Base-by-base conservation (phyloP, 2,797 vertebrate species). In the Arctocebus calabarensis region DNA sequence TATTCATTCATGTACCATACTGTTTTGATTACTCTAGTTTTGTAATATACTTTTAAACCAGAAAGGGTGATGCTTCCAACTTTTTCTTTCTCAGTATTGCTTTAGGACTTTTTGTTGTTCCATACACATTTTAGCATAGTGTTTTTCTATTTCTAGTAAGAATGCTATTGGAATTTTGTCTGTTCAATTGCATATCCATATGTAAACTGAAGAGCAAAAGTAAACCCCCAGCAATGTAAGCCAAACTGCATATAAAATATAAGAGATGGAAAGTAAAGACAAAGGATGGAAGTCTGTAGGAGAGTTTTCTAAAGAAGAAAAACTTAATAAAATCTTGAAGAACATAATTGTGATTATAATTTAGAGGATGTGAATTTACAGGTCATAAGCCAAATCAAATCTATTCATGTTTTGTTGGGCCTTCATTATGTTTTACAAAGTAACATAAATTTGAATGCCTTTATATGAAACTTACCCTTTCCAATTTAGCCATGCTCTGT, bases 291-390 rank as follows among this genome's bases (percentile, higher is more conserved):
- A 74, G 81, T 73, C 9, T 78, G 84, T 37, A 93, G 43, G n/a
- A 81, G 48, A 61, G 34, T 92, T 68, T 96, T 92, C 78, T 71
- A n/a, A 79, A 89, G n/a, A 68, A 84, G n/a, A n/a, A 3, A 52
- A 61, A 71, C 45, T 43, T 91, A 77, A 84, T 8, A 43, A 11
- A 22, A 75, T n/a, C 61, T 95, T 81, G 9, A 73, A 59, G 40
- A 82, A 84, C 8, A 85, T n/a, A 37, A 73, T 22, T 6, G 22
- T 75, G 12, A 81, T 40, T 61, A 43, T 34, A 48, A 4, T 52
- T 92, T 34, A 79, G 23, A 79, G 66, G 2, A 32, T 62, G 25
- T n/a, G 57, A 32, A 79, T 84, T 81, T 84, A 66, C 64, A 66
- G 11, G 62, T 40, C 57, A 55, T 17, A 74, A 25, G 48, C 1